These are phyloP conservation scores for Agrotis puta DNA, from an alignment of 2,888 invertebrate genomes.

Conservation along the genomic window DNA sequence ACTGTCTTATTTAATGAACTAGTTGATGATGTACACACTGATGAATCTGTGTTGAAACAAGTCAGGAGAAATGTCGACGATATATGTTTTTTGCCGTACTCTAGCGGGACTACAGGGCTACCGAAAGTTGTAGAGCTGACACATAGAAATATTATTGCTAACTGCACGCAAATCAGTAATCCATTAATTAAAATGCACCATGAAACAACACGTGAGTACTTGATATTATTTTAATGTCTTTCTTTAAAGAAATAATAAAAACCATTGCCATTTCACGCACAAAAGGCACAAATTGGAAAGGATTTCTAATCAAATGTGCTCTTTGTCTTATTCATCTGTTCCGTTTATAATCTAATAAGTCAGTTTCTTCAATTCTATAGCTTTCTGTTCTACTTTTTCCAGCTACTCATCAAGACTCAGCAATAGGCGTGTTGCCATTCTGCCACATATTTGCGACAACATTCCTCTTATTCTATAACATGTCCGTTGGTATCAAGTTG, in stretches of 20 bases:
- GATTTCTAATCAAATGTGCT: too few species aligned
- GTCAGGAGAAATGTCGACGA: conserved; percentile 89
- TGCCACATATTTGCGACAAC: conserved; percentile 95
- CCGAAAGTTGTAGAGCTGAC: conserved; percentile 94
- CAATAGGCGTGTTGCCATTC: conserved; percentile 94
- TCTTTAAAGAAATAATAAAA: too few species aligned
- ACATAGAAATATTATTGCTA: conserved; percentile 91
- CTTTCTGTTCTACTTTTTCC: conserved; percentile 52
- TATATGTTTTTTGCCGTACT: conserved; percentile 94
- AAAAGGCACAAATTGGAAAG: too few species aligned
- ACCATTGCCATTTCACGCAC: too few species aligned
- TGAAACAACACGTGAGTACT: conserved; percentile 83
- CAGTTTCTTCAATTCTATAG: too few species aligned
- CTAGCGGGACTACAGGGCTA: conserved; percentile 96
- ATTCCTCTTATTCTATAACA: conserved; percentile 91
- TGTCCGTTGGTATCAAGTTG: conserved; percentile 92
- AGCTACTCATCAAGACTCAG: conserved; percentile 91
- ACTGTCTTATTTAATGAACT: conserved; percentile 92
- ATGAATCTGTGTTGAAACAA: conserved; percentile 88
- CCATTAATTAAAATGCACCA: conserved; percentile 73
- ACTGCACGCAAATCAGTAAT: conserved; percentile 85
- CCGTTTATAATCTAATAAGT: too few species aligned
- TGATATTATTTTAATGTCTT: too few species aligned
- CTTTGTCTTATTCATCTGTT: too few species aligned
- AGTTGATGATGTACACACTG: conserved; percentile 89